A percentile compares a stretch with the other conserved stretches of the same genome.
phyloP scores from a whole-genome alignment of 2,113 vertebrate species.

The Dasyornis broadbenti region DNA sequence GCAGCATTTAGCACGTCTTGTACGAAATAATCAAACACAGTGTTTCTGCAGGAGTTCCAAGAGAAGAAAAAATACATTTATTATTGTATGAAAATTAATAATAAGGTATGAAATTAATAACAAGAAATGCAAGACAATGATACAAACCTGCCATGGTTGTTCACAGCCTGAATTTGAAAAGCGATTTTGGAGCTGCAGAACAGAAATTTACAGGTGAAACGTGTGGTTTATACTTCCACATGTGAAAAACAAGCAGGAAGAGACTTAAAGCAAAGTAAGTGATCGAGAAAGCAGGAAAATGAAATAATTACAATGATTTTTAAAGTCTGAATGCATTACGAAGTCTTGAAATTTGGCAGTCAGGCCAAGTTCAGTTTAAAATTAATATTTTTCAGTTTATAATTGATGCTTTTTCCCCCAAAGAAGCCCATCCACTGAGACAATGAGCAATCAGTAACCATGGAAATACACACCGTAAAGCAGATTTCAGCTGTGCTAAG shows the following conservation, averaged over 20 bases:
- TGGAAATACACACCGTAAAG: conserved; percentile 74
- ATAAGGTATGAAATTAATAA: not conserved
- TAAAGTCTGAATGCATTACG: not conserved
- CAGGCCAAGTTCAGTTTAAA: not conserved
- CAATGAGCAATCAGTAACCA: fast-evolving
- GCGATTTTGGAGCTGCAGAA: conserved; percentile 79
- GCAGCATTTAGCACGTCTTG: not conserved
- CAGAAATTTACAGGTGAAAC: not conserved
- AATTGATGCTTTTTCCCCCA: not conserved
- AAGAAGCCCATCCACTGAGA: not conserved
- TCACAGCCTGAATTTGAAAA: conserved; percentile 92
- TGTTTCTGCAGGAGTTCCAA: not conserved
- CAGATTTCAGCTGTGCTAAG: conserved; percentile 77
- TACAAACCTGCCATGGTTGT: conserved; percentile 87
- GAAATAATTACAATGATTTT: not conserved
- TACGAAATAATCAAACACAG: not conserved
- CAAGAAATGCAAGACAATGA: not conserved
- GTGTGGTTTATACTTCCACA: not conserved
- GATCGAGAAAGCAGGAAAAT: not conserved
- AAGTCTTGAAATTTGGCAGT: not conserved
- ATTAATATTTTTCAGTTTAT: not conserved
- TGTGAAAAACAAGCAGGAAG: not conserved
- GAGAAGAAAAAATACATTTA: not conserved
- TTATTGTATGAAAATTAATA: not conserved
- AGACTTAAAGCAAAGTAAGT: not conserved